These are phyloP conservation scores for Sebastiscus tertius DNA, from an alignment of 2,797 vertebrate species.

Conservation along the genomic window DNA sequence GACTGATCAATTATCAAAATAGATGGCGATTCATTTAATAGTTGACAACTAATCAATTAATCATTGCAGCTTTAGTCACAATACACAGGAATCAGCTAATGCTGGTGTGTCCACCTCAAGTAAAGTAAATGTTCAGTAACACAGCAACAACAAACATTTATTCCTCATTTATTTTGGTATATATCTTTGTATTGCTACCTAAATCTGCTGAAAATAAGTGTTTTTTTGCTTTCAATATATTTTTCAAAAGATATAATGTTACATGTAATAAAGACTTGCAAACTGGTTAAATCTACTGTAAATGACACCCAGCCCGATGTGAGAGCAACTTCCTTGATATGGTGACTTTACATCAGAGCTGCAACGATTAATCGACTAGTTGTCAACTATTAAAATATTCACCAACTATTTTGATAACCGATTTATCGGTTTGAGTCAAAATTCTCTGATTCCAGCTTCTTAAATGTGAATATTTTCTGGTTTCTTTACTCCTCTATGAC, in stretches of 20 bases:
- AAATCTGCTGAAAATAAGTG: not conserved
- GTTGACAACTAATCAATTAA: too few species aligned
- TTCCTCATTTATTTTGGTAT: not conserved
- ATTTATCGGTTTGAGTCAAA: too few species aligned
- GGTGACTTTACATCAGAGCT: not conserved
- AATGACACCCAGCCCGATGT: not conserved
- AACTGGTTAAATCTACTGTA: not conserved
- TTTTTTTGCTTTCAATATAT: not conserved
- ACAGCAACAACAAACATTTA: not conserved
- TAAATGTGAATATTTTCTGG: too few species aligned
- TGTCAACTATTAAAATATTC: too few species aligned
- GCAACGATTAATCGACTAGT: too few species aligned
- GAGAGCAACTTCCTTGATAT: not conserved
- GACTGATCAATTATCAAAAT: too few species aligned
- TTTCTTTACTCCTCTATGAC: too few species aligned
- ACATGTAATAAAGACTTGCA: not conserved
- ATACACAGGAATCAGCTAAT: not conserved
- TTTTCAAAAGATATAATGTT: not conserved
- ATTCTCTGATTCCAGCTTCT: too few species aligned
- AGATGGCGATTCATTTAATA: too few species aligned
- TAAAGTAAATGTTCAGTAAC: not conserved
- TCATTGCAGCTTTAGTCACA: not conserved
- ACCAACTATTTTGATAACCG: too few species aligned
- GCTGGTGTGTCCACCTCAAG: not conserved
- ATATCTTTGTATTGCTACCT: not conserved